Conservation (phyloP, 2,113 vertebrate species). For the Chlorocebus sabaeus region DNA sequence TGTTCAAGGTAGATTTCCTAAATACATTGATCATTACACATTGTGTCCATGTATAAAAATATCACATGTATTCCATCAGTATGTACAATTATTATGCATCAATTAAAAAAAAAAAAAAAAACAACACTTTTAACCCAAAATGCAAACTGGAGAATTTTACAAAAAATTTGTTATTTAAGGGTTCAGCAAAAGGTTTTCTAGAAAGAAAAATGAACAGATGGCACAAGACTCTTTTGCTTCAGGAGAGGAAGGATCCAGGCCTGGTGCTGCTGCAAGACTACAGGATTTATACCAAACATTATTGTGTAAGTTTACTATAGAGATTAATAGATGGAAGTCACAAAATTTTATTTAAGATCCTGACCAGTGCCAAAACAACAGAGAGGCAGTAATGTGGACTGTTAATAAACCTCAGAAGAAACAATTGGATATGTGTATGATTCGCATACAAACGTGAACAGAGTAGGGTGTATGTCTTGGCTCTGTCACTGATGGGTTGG, state of each 20-base stretch:
- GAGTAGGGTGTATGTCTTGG: neutral
- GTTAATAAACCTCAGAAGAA: neutral
- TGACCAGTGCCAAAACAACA: neutral
- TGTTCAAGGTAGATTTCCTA: neutral
- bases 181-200: slow-evolving; percentile 13
- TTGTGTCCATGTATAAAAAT: neutral
- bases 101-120: neutral
- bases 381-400: neutral
- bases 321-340: neutral
- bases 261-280: neutral
- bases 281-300: neutral
- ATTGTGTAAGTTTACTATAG: neutral
- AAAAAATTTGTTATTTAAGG: neutral
- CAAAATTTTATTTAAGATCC: neutral
- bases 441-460: neutral
- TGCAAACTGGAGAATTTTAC: neutral
- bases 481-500: neutral
- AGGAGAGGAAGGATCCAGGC: neutral
- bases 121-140: neutral
- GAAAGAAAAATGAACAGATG: neutral
- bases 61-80: neutral
- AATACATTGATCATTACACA: neutral
- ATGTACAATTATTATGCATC: neutral
- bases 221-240: neutral
- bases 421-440: neutral